Evolutionary conservation across 2,888 invertebrate species (phyloP).

Genomic region (Liposcelis brunnea): DNA sequence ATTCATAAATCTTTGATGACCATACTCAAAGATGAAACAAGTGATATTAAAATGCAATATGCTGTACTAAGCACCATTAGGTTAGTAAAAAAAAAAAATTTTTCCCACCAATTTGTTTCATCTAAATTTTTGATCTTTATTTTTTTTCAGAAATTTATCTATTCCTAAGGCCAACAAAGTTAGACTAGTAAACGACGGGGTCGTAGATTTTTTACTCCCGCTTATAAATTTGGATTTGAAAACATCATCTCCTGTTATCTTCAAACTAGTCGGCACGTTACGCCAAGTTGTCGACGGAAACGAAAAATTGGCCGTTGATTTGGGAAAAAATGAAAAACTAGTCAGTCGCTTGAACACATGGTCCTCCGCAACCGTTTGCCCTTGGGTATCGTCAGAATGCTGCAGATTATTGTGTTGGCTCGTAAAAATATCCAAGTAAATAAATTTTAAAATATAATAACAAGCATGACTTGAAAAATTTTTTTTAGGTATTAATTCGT

Average conservation of each 20-base stretch:
- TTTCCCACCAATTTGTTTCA: not conserved
- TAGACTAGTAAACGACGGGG: conserved; percentile 48
- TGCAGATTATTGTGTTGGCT: not conserved
- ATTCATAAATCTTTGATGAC: conserved; percentile 46
- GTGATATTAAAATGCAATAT: conserved; percentile 48
- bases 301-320: not conserved
- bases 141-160: conserved; percentile 40
- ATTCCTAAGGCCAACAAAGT: conserved; percentile 60
- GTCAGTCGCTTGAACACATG: not conserved
- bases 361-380: conserved; percentile 1
- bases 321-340: conserved; percentile 1
- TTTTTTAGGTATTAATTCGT: not conserved
- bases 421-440: not conserved
- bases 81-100: conserved; percentile 13
- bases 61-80: conserved; percentile 57
- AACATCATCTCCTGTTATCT: conserved; percentile 60
- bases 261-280: conserved; percentile 68
- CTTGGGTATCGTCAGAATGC: conserved; percentile 1
- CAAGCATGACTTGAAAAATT: not conserved
- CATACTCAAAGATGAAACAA: conserved; percentile 34
- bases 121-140: conserved; percentile 6
- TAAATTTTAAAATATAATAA: not conserved
- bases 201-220: conserved; percentile 54
- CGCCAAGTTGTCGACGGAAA: conserved; percentile 77
- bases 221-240: conserved; percentile 39